These are phyloP conservation scores for Drosophila tanythrix DNA, from an alignment of 2,888 invertebrate genomes.

Conservation along the genomic window DNA sequence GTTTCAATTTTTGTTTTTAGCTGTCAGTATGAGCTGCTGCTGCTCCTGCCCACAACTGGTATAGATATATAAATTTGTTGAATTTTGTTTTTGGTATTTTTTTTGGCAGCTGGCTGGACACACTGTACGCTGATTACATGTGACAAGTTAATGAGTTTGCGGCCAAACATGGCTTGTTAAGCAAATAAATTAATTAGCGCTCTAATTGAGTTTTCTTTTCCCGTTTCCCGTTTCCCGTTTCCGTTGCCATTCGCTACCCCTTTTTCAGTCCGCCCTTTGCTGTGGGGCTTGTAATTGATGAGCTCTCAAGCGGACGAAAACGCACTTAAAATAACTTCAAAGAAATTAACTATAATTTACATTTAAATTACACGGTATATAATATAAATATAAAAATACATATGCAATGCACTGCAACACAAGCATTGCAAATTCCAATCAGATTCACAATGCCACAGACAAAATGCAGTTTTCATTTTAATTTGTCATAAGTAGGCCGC, in stretches of 20 bases:
- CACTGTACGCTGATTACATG: conserved; percentile 75
- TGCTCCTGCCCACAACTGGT: not conserved
- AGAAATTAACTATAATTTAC: conserved; percentile 57
- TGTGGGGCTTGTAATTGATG: conserved; percentile 50
- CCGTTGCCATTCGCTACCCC: not conserved
- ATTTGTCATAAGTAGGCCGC: conserved; percentile 47
- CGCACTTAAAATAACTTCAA: conserved; percentile 48
- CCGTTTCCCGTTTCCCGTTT: not conserved
- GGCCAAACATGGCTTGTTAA: conserved; percentile 79
- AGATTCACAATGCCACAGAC: not conserved
- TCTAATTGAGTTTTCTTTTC: conserved; percentile 72
- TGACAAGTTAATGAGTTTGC: conserved; percentile 80
- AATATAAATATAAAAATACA: conserved; percentile 7
- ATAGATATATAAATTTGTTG: conserved; percentile 3
- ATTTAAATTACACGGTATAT: conserved; percentile 27
- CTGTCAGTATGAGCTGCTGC: conserved; percentile 26
- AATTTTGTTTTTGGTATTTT: conserved; percentile 9
- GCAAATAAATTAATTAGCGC: conserved; percentile 79
- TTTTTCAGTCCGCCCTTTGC: not conserved
- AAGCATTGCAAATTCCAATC: conserved; percentile 40
- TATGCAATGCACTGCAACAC: conserved; percentile 13
- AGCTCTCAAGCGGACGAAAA: conserved; percentile 23
- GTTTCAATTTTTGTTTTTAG: conserved; percentile 77
- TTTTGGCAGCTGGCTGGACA: conserved; percentile 38
- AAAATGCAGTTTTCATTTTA: conserved; percentile 41